Base-by-base conservation (phyloP, 1,140 invertebrate genomes). In the Whitmania pigra region DNA sequence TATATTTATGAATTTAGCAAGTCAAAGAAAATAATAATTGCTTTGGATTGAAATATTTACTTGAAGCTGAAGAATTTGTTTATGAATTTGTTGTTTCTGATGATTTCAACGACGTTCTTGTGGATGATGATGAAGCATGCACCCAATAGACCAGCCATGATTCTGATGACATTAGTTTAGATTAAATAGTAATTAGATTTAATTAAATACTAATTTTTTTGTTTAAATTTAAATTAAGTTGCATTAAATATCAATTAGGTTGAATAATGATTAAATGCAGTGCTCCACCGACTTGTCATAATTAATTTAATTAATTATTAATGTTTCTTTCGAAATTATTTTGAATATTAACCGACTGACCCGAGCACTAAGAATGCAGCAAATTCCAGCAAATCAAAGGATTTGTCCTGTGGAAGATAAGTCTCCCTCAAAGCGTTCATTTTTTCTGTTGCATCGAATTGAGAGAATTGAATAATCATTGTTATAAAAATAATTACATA, bases 351-450 rank as follows among this genome's bases (percentile, higher is more conserved):
- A 68, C 13, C 9, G 9, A 80, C 84, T 86, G 84, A 93, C 91
- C 96, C 96, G 73, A 98, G 90, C 0, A 96, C 77, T 2, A 92
- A 90, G 82, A 96, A 99, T 0, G 94, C 89, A 69, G 97, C 88
- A n/a, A 99, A 84, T 83, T 99, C 96, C 80, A 95, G 90, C 13
- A 93, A 92, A 86, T 98, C 94, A 84, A 97, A 99, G 0, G 95
- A 94, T 80, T 95, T 96, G 78, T 97, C 93, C 85, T 92, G 90
- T 5, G 91, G 90, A 77, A 98, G 91, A 80, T 88, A 90, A 0
- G 96, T 99, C 72, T 89, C 90, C 81, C 96, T 98, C 77, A 98
- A 87, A 0, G 95, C 93, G 20, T 93, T 93, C 2, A 99, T 89
- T 0, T 93, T 97, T 75, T 93, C 92, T 86, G 81, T 72, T 20